Evolutionary conservation across 2,888 invertebrate genomes (phyloP), one percentile per base, ranked within the genome.

Genomic region (Orthosia gracilis): DNA sequence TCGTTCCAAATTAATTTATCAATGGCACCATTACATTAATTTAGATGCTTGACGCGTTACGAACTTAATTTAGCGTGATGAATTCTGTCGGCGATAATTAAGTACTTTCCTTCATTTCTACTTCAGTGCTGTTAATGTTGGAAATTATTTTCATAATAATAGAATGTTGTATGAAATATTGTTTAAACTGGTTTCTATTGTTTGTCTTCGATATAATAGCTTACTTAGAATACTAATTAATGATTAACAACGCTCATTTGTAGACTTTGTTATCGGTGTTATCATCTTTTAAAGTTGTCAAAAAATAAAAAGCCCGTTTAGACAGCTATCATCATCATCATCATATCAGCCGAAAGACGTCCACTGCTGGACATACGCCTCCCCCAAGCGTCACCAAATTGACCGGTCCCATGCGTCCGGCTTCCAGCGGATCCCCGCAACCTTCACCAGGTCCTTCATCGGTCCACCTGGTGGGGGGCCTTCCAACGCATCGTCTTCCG

Each of bases 1-100:
- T 81, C 66, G 52, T 75, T 74, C 61, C 62, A 69, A 76, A 72
- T 73, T 66, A 75, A 73, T 77, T 66, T 72, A 73, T 73, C 74
- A 70, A 57, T 80, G 73, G 52, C 66, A 83, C 73, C 64, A 71
- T 79, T 70, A 61, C 70, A 76, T 79, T 78, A 76, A 73, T 73
- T 64, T 75, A 71, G 45, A 59, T 67, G 55, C 15, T 59, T 76
- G 69, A 68, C 68, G 54, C 59, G 61, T 21, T 59, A 63, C 47
- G 12, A 69, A 68, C 54, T 76, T 67, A 68, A 69, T 67, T 67
- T 63, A 61, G 67, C 64, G 57, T 73, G 69, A 70, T 72, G 58
- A 72, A 82, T 73, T 52, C 40, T 55, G 61, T 54, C 49, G 59
- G 26, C 26, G 50, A 69, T 67, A 66, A 69, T 65, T n/a, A n/a